Percentiles rank a stretch among this genome's conserved stretches.
Conservation (phyloP, 2,797 vertebrate genomes). For the Lepus townsendii region DNA sequence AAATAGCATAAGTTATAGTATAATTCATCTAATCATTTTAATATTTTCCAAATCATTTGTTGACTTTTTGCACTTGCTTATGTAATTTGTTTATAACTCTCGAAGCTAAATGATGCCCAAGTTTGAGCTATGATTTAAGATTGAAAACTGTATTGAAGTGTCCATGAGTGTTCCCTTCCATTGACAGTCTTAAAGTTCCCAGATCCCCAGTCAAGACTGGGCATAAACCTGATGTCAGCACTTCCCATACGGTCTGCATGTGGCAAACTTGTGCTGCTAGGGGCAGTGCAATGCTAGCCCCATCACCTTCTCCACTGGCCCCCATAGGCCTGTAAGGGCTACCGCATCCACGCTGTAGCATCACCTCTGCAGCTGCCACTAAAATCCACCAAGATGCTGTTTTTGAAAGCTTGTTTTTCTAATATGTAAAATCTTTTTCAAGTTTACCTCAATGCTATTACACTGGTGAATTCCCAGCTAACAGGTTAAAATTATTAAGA, state of each 20-base stretch:
- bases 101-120: not conserved
- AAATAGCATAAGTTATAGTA: not conserved
- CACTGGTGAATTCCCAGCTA: not conserved
- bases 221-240: not conserved
- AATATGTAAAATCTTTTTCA: not conserved
- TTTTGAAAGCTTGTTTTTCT: slow-evolving; percentile 35
- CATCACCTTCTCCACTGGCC: rapidly evolving
- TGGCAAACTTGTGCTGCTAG: not conserved
- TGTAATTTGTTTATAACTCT: slow-evolving; percentile 1
- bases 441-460: slow-evolving; percentile 38
- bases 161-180: not conserved
- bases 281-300: not conserved
- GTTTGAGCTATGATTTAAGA: not conserved
- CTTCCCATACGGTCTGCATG: not conserved
- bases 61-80: slow-evolving; percentile 7
- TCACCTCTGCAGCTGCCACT: not conserved
- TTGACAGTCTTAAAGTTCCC: not conserved
- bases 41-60: not conserved
- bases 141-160: not conserved
- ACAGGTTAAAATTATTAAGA: slow-evolving; percentile 1
- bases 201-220: not conserved
- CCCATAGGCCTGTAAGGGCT: rapidly evolving
- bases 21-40: slow-evolving; percentile 19
- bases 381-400: not conserved
- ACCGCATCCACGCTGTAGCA: too few species aligned